A percentile compares a stretch with the other conserved stretches of the same genome.
Evolutionary conservation across 2,888 invertebrate genomes (phyloP).

Genomic region (Drosophila ustulata): DNA sequence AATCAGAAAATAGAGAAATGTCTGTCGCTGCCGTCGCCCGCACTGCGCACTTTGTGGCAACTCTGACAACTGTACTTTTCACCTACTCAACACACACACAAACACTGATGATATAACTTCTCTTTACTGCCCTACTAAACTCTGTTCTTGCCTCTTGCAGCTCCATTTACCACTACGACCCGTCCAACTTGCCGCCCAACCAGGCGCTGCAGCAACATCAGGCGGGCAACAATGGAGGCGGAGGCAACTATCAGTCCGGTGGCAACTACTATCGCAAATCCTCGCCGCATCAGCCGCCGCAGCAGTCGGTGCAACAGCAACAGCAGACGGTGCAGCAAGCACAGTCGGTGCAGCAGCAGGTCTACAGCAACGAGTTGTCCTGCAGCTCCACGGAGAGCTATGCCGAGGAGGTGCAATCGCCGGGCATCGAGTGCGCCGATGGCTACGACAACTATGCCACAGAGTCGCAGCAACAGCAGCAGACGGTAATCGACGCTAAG

Average conservation of each 20-base stretch:
- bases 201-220: constrained; percentile 77
- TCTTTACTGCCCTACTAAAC: not conserved
- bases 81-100: constrained; percentile 22
- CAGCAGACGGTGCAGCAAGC: constrained; percentile 48
- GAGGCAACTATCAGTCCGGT: constrained; percentile 58
- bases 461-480: constrained; percentile 45
- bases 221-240: constrained; percentile 54
- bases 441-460: constrained; percentile 57
- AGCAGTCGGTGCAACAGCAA: constrained; percentile 50
- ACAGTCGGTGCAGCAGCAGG: constrained; percentile 36
- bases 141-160: constrained; percentile 69
- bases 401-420: constrained; percentile 68
- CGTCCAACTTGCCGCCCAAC: constrained; percentile 85
- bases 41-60: constrained; percentile 63
- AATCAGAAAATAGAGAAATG: constrained; percentile 35
- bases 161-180: constrained; percentile 85
- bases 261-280: constrained; percentile 68
- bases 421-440: constrained; percentile 65
- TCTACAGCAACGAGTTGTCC: constrained; percentile 63
- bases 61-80: constrained; percentile 53
- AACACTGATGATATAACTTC: not conserved
- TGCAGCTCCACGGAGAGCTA: constrained; percentile 76
- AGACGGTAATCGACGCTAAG: constrained; percentile 45
- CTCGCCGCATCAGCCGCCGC: constrained; percentile 70
- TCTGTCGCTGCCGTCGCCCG: constrained; percentile 73